These are phyloP conservation scores for Drosophila triauraria DNA, from an alignment of 1,140 invertebrate genomes.

Conservation along the genomic window DNA sequence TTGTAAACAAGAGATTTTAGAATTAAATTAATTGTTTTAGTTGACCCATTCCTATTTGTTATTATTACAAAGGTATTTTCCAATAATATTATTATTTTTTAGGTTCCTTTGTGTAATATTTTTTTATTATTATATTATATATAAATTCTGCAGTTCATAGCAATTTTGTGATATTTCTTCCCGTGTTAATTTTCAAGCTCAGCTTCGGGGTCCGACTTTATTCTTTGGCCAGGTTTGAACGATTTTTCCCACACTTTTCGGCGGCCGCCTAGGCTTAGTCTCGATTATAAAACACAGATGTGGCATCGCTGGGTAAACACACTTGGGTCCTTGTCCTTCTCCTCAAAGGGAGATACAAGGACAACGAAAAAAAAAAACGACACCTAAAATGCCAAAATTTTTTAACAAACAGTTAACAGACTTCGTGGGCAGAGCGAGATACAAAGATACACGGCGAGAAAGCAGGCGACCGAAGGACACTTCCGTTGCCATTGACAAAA, in stretches of 20 bases:
- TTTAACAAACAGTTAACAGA: conserved; percentile 64
- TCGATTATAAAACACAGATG: conserved; percentile 81
- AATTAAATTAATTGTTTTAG: too few species aligned
- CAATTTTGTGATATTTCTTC: not conserved
- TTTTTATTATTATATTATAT: too few species aligned
- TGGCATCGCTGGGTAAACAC: conserved; percentile 63
- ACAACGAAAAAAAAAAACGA: conserved; percentile 4
- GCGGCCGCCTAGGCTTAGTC: conserved; percentile 34
- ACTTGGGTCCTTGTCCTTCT: conserved; percentile 44
- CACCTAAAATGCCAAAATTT: conserved; percentile 47
- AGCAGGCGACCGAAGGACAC: conserved; percentile 9
- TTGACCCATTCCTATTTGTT: too few species aligned
- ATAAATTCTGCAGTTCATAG: not conserved
- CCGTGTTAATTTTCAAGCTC: conserved; percentile 10
- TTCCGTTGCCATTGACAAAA: conserved; percentile 60
- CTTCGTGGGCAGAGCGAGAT: conserved; percentile 28
- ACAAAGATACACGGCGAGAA: conserved; percentile 30
- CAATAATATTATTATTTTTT: too few species aligned
- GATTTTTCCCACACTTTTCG: conserved; percentile 40
- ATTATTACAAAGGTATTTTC: too few species aligned
- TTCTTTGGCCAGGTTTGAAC: conserved; percentile 32
- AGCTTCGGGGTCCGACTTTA: conserved; percentile 9
- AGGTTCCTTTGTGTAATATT: too few species aligned
- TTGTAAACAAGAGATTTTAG: too few species aligned
- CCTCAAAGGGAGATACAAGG: conserved; percentile 19